Base-by-base conservation (phyloP, 2,113 vertebrate genomes). In the Tragulus kanchil region DNA sequence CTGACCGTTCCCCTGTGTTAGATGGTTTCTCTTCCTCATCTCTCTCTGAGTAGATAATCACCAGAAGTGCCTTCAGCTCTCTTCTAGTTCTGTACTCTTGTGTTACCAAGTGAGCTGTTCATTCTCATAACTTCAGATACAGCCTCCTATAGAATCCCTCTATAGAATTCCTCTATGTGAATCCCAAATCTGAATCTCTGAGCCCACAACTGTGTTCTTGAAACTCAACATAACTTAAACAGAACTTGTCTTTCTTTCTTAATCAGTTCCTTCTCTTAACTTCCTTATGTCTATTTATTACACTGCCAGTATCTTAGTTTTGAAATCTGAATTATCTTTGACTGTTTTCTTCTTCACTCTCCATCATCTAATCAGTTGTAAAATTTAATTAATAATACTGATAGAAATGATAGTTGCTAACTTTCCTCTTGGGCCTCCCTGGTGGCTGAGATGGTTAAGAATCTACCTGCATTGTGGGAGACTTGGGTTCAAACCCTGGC, bases 151-250 rank as follows among this genome's bases (percentile, higher is more conserved):
- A 36, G 36, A 36, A 36, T 36, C 36, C 36, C 36, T 36, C 36
- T 36, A 36, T 36, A 36, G 36, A 36, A 36, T 36, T 36, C 36
- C 36, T 36, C 36, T 36, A 36, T 48, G 50, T 95, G 54, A 94
- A n/a, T 92, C 59, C 73, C 73, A 86, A 92, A 92, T 92, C 85
- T 85, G 10, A 62, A 77, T 26, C 50, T 96, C 82, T 50, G 61
- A 94, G n/a, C 56, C 50, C 81, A 19, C 6, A 0, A 23, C 17
- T 77, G 17, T 9, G 12, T 83, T n/a, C 48, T 67, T 81, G 16
- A 95, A 93, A 93, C 48, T 69, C 31, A 97, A 71, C 50, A 94
- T 58, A 25, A 94, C 86, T 90, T 78, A 64, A 95, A 83, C 21
- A 77, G 77, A 96, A 88, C 8, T 82, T 42, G 58, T 73, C 23